phyloP scores from a whole-genome alignment of 2,888 invertebrate genomes.

The Disparrhopalites patrizii region DNA sequence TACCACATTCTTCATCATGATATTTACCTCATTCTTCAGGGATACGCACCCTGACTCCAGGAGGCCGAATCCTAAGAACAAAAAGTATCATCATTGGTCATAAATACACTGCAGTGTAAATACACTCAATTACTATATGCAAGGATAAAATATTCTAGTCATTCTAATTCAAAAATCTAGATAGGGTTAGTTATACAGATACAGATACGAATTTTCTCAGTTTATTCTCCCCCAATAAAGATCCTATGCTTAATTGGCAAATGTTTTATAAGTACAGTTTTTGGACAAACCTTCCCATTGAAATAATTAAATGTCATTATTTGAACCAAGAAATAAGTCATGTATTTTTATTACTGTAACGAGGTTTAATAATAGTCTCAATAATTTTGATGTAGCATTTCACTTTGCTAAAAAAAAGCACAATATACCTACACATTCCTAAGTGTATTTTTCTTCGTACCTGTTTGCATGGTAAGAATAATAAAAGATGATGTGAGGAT shows the following conservation, averaged over 20 bases:
- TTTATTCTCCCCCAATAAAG: background rate
- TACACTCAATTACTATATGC: background rate
- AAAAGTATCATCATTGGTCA: slow-evolving; percentile 10
- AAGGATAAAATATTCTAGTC: background rate
- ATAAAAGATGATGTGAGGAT: slow-evolving; percentile 50
- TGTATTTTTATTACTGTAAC: no score
- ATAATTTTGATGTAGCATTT: no score
- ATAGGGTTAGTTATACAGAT: background rate
- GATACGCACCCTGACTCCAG: slow-evolving; percentile 89
- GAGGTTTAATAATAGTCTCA: no score
- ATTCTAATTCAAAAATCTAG: background rate
- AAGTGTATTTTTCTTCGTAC: slow-evolving; percentile 34
- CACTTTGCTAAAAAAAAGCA: no score
- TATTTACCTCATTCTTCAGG: slow-evolving; percentile 90
- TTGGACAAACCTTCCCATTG: no score
- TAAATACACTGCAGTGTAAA: no score
- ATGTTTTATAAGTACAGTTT: no score
- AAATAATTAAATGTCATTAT: no score
- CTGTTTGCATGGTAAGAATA: slow-evolving; percentile 52
- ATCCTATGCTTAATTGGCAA: no score
- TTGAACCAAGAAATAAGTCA: no score
- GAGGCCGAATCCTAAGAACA: slow-evolving; percentile 76
- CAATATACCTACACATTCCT: no score
- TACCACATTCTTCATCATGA: slow-evolving; percentile 95
- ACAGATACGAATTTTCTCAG: background rate